Base-by-base conservation (phyloP, 2,113 vertebrate species). In the Chaenogobius annularis region DNA sequence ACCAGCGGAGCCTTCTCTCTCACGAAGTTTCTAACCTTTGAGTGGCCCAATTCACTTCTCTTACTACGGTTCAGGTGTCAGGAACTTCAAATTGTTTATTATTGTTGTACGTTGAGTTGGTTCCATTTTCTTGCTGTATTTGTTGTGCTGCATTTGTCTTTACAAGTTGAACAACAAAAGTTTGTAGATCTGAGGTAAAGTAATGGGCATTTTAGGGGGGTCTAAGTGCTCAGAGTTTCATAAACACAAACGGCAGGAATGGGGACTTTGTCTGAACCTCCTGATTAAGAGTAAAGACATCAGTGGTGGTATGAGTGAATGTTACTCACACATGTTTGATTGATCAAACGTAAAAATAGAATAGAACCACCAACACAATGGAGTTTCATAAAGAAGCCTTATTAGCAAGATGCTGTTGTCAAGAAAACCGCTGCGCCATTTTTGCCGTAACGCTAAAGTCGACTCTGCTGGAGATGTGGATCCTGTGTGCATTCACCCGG, bases 331-430 rank as follows among this genome's bases (percentile, higher is more conserved):
- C n/a, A n/a, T n/a, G n/a, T n/a, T n/a, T n/a, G n/a, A n/a, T n/a
- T n/a, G n/a, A n/a, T n/a, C n/a, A n/a, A n/a, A n/a, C n/a, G n/a
- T n/a, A n/a, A n/a, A n/a, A n/a, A n/a, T 35, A 35, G 35, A 35
- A 3, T 35, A 6, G 35, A 35, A 35, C 35, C 74, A 68, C 74
- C 66, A 79, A 74, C 72, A 11, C 35, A n/a, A n/a, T n/a, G n/a
- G n/a, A 64, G 22, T 72, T 66, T 59, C 71, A 78, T 7, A 74
- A 78, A 66, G 83, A 85, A 76, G 75, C 69, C 70, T 58, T 81
- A 84, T 87, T 79, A 87, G 79, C 74, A 63, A 68, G 70, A 83
- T 79, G 85, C 74, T 83, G 85, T 31, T 61, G 70, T 86, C 80
- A 85, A 73, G 69, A 43, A 86, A 79, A 80, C 79, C 74, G 70